These are phyloP conservation scores for Pinna nobilis DNA, from an alignment of 1,140 invertebrate genomes.

Conservation along the genomic window DNA sequence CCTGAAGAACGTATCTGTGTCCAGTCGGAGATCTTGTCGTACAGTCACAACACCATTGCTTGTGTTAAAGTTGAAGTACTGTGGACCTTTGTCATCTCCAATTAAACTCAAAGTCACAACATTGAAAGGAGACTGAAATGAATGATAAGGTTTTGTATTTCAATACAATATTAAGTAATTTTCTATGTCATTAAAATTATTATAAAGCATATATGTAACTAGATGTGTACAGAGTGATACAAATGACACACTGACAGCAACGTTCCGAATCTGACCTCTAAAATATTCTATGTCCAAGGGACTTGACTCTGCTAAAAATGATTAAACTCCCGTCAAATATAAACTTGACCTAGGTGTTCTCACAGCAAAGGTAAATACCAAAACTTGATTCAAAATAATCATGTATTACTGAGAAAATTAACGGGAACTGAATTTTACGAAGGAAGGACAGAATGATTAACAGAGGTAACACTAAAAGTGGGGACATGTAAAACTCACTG, in stretches of 20 bases:
- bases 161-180: no score
- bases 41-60: slow-evolving; percentile 13
- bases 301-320: no score
- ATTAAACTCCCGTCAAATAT: no score
- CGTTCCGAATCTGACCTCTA: no score
- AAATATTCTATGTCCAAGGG: no score
- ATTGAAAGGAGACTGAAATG: slow-evolving; percentile 46
- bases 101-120: slow-evolving; percentile 40
- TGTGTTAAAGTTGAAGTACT: slow-evolving; percentile 36
- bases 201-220: no score
- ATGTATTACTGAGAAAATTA: neutral
- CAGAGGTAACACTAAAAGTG: neutral
- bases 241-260: no score
- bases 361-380: neutral
- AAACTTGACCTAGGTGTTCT: neutral
- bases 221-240: no score
- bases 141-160: no score
- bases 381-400: neutral
- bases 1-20: slow-evolving; percentile 27
- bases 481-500: slow-evolving; percentile 33
- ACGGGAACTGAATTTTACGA: neutral
- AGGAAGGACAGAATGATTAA: neutral
- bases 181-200: no score
- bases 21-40: slow-evolving; percentile 11
- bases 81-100: slow-evolving; percentile 53